Conservation (phyloP, 1,140 invertebrate species). For the Leptinotarsa defecta region DNA sequence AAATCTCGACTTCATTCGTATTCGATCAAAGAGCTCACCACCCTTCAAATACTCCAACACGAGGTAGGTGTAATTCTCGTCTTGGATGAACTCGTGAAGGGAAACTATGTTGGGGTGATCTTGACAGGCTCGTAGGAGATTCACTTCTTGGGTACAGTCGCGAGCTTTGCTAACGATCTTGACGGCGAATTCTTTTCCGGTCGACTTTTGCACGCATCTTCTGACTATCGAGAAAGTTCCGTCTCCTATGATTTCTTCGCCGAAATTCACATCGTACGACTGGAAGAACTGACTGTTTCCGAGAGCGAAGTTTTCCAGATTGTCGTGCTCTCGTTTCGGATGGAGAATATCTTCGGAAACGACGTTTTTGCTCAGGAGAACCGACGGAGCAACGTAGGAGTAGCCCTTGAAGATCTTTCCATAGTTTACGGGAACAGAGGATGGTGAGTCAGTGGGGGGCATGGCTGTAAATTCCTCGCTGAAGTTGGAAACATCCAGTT, state of each 20-base stretch:
- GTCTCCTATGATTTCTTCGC: slow-evolving; percentile 76
- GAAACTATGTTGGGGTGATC: slow-evolving; percentile 88
- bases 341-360: slow-evolving; percentile 65
- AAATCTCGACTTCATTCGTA: slow-evolving; percentile 68
- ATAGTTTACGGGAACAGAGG: slow-evolving; percentile 80
- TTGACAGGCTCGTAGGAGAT: slow-evolving; percentile 78
- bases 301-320: slow-evolving; percentile 50
- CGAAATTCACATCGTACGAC: slow-evolving; percentile 75
- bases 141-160: slow-evolving; percentile 78
- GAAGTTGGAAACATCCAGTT: slow-evolving; percentile 94
- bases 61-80: slow-evolving; percentile 82
- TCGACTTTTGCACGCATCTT: slow-evolving; percentile 73
- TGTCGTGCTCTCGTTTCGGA: slow-evolving; percentile 54
- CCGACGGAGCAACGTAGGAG: slow-evolving; percentile 92
- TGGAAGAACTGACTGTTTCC: slow-evolving; percentile 87
- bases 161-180: slow-evolving; percentile 86
- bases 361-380: slow-evolving; percentile 82
- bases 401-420: slow-evolving; percentile 91
- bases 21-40: slow-evolving; percentile 81
- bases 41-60: slow-evolving; percentile 82
- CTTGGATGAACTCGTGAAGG: slow-evolving; percentile 80
- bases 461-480: slow-evolving; percentile 94
- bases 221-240: slow-evolving; percentile 90
- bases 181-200: slow-evolving; percentile 79
- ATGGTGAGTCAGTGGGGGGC: slow-evolving; percentile 87